These are phyloP conservation scores for Stictonetta naevosa DNA, from an alignment of 2,113 vertebrate species.

Conservation along the genomic window DNA sequence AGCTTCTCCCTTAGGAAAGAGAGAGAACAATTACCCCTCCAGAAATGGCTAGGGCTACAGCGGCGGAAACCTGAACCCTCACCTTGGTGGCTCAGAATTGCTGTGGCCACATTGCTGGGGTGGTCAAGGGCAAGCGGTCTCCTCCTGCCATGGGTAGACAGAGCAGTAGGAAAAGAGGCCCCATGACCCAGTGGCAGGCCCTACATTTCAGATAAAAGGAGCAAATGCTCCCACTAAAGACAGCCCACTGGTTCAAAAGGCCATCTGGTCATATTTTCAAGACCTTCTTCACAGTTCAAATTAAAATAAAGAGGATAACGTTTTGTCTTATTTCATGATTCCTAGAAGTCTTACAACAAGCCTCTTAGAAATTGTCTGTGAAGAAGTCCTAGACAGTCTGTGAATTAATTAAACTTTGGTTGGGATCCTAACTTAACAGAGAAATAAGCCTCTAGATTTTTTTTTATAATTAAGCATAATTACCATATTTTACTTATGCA, in stretches of 20 bases:
- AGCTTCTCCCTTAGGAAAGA: neutral
- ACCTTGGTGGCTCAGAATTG: rapidly evolving
- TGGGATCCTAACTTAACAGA: neutral
- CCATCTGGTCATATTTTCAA: neutral
- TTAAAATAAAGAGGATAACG: neutral
- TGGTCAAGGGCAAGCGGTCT: rapidly evolving
- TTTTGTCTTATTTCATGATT: neutral
- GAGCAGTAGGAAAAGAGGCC: neutral
- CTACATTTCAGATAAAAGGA: neutral
- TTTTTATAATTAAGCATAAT: constrained; percentile 25
- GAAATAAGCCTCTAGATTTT: constrained; percentile 16
- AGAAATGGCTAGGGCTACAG: neutral
- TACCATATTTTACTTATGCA: constrained; percentile 36
- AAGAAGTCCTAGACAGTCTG: neutral
- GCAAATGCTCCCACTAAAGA: neutral
- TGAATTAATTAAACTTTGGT: constrained; percentile 27
- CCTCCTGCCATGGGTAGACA: neutral
- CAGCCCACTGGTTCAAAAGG: rapidly evolving
- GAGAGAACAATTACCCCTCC: neutral
- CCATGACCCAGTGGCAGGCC: rapidly evolving
- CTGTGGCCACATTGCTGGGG: rapidly evolving
- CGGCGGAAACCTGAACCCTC: neutral
- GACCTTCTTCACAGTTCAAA: neutral
- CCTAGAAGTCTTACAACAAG: neutral
- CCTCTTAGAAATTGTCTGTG: neutral